Evolutionary conservation across 2,888 invertebrate genomes (phyloP).

Genomic region (Agapostemon virescens): DNA sequence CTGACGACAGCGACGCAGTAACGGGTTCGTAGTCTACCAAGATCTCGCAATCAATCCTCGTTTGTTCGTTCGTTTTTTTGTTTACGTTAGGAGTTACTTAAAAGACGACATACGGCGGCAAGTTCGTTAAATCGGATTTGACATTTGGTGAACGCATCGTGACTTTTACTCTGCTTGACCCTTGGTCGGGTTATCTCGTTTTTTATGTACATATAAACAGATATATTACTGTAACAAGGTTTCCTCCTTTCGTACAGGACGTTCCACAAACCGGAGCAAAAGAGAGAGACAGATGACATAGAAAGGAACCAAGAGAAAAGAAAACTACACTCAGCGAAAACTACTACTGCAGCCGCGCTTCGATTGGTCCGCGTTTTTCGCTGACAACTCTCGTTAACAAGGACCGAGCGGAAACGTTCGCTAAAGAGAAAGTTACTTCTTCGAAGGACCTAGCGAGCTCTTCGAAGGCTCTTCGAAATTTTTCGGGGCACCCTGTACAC

Average conservation of each 20-base stretch:
- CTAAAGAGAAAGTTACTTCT: no score
- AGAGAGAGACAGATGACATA: no score
- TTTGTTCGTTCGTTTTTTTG: background rate
- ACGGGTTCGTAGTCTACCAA: background rate
- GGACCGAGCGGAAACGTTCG: no score
- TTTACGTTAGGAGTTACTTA: constrained; percentile 63
- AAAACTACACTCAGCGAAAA: background rate
- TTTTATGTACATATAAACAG: constrained; percentile 76
- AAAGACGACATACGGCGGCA: constrained; percentile 57
- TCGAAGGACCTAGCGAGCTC: no score
- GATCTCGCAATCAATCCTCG: background rate
- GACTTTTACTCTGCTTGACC: constrained; percentile 72
- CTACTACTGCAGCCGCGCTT: no score
- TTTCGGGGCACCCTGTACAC: no score
- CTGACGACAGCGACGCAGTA: background rate
- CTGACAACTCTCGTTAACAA: no score
- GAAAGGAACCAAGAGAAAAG: background rate
- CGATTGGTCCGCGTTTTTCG: no score
- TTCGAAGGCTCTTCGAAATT: no score
- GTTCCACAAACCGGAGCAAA: constrained; percentile 47
- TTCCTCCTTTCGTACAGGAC: constrained; percentile 61
- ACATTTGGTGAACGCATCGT: constrained; percentile 70
- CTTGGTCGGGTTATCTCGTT: constrained; percentile 67
- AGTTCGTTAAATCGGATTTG: constrained; percentile 70
- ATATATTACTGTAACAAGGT: constrained; percentile 74